Base-by-base conservation (phyloP, 2,113 vertebrate genomes). In the Corydoras sp. region DNA sequence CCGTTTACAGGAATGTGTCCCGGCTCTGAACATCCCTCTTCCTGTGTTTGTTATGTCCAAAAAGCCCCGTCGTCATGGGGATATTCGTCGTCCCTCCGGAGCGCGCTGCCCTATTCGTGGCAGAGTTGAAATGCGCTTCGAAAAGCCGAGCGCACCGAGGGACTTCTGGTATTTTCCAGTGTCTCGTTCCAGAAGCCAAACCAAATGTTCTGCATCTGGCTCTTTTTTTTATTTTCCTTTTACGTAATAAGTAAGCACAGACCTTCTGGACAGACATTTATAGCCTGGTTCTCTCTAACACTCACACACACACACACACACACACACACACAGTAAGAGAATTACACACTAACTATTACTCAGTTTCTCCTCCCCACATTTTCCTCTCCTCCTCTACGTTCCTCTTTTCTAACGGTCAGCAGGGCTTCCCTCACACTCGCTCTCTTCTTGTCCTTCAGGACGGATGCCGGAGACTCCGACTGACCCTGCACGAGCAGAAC, bases 401-500 rank as follows among this genome's bases (percentile, higher is more conserved):
- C 79, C 76, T 68, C 48, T 70, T 35, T 69, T 65, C 35, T 43
- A 43, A 43, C 35, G 35, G 35, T 43, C 35, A 43, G 7, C 35
- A 12, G 55, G 65, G 18, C 64, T 51, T 71, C 63, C 60, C 76
- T 77, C 77, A 72, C 77, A 65, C 72, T 84, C 74, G 55, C 32
- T 69, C 63, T 76, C 30, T 10, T 70, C 55, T 75, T 49, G 9
- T 70, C 76, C 64, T 78, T 58, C 65, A 97, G 94, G 93, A 92
- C 54, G 84, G 79, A 1, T 82, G 88, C 82, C 90, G 91, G 73
- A 78, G 92, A 54, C 86, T 97, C 79, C 83, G 92, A 12, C 85
- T 96, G 82, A 92, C 91, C 2, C 90, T 97, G 14, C 91, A 91
- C 8, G 83, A 91, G 69, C 88, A 89, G 81, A 87, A 80, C 4